Percentiles rank a stretch among this genome's conserved stretches.
Evolutionary conservation across 1,140 invertebrate genomes (phyloP).

Genomic region (Drusus annulatus): DNA sequence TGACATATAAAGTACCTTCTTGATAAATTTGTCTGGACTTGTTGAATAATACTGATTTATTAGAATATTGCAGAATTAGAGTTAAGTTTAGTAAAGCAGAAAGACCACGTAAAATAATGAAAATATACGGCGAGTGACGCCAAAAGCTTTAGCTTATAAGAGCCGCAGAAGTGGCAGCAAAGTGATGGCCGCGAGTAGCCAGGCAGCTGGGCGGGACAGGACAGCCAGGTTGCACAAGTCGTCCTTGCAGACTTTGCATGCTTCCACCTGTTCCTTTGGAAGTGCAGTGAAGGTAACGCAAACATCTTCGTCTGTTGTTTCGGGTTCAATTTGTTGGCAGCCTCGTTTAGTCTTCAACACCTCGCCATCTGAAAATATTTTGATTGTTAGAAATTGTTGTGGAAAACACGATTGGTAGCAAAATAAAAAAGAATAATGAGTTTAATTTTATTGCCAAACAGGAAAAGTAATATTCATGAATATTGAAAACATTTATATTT

Average conservation of each 20-base stretch:
- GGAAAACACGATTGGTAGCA: too few species aligned
- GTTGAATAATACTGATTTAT: too few species aligned
- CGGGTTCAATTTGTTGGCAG: background rate
- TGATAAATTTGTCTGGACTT: too few species aligned
- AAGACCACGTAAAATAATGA: background rate
- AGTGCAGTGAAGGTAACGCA: background rate
- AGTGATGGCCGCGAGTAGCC: background rate
- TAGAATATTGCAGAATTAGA: too few species aligned
- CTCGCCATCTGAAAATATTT: background rate
- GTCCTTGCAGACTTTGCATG: background rate
- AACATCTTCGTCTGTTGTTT: background rate
- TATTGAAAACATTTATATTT: too few species aligned
- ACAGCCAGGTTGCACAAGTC: slow-evolving; percentile 9
- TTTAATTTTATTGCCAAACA: too few species aligned
- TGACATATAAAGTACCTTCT: too few species aligned
- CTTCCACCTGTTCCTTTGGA: background rate
- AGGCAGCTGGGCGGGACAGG: background rate
- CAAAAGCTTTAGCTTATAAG: background rate
- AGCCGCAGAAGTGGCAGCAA: slow-evolving; percentile 4
- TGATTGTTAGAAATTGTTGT: too few species aligned
- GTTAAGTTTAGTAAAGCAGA: too few species aligned
- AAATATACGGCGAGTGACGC: background rate
- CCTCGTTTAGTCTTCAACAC: slow-evolving; percentile 1
- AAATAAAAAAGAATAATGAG: too few species aligned
- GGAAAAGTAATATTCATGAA: too few species aligned